phyloP scores from a whole-genome alignment of 2,113 vertebrate genomes.

The Brevimyrus niger region DNA sequence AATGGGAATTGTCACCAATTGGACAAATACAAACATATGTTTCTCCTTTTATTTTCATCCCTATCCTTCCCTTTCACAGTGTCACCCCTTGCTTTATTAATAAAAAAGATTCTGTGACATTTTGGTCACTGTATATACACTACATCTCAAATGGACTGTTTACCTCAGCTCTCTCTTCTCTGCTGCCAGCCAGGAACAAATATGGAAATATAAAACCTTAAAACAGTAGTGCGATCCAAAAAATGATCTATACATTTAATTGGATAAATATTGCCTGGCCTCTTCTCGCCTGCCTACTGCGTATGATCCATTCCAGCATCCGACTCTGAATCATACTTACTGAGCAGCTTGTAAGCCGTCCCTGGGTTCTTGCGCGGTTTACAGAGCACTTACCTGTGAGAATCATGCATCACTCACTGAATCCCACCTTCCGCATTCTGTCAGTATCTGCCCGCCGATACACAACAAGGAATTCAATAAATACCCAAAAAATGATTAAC shows the following conservation, averaged over 20 bases:
- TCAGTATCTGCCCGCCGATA: neutral
- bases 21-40: neutral
- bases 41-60: neutral
- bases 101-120: neutral
- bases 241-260: neutral
- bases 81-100: neutral
- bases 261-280: neutral
- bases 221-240: neutral
- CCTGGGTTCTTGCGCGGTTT: neutral
- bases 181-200: neutral
- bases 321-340: neutral
- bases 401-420: neutral
- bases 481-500: neutral
- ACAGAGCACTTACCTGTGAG: neutral
- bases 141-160: neutral
- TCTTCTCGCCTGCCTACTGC: neutral
- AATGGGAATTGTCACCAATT: neutral
- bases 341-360: neutral
- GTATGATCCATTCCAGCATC: neutral
- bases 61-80: neutral
- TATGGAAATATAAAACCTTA: neutral
- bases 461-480: neutral
- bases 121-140: neutral
- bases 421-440: neutral
- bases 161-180: neutral